Base-by-base conservation (phyloP, 2,888 invertebrate species). In the Rhopalosiphum nymphaeae region DNA sequence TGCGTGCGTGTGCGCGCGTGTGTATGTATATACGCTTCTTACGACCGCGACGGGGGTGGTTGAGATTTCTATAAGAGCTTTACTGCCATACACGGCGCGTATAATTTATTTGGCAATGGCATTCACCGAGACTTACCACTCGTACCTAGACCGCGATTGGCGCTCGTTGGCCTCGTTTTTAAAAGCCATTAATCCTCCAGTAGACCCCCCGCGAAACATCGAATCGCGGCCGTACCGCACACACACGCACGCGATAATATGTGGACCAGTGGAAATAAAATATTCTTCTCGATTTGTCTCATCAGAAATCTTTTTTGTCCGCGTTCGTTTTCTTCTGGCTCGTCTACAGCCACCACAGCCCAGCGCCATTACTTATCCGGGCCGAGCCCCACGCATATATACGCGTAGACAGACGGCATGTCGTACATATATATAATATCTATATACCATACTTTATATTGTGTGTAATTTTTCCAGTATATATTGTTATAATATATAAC, bases 101-200 rank as follows among this genome's bases (percentile, higher is more conserved):
- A n/a, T 61, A 78, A 91, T 91, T 91, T 49, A 91, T 91, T 78
- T 91, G 90, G 90, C 90, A 49, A 36, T 49, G 36, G 67, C 56
- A 78, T 67, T 67, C 90, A n/a, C 90, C 46, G 36, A 49, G 49
- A 36, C 78, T 78, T 78, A 78, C 78, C 78, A 78, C 36, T 36
- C 36, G 36, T 49, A 91, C 49, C 44, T 89, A 91, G 25, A 90
- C 61, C 90, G 16, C 84, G 85, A 57, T 91, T 85, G 84, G 91
- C 49, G 85, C 56, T 49, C 78, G 42, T n/a, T 46, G 91, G 11
- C 42, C 44, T 85, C 91, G 91, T 56, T 91, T 85, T 91, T 46
- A 44, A 85, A 85, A 91, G 85, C 91, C 91, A 91, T 91, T 91
- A 91, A 91, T 91, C 85, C 85, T 85, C 29, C 85, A 36, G 9